phyloP scores from a whole-genome alignment of 2,797 vertebrate species.

The Alca torda region DNA sequence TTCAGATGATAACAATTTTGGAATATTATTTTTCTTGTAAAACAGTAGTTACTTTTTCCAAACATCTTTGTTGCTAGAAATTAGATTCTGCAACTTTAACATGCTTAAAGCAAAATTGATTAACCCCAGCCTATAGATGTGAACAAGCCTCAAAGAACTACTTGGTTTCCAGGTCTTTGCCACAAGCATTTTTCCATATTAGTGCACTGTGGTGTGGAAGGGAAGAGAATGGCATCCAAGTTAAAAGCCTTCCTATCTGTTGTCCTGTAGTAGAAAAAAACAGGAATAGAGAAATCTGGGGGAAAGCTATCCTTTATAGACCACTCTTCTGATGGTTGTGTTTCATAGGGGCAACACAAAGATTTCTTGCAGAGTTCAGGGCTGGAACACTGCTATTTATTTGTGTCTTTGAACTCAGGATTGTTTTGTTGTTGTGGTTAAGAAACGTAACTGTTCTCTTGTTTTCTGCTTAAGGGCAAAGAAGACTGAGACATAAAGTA shows the following conservation, averaged over 20 bases:
- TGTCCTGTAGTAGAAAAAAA: neutral
- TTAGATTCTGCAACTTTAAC: neutral
- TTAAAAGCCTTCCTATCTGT: neutral
- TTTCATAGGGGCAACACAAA: neutral
- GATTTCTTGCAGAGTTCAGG: neutral
- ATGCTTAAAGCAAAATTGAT: neutral
- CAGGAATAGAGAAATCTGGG: neutral
- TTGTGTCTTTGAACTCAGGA: neutral
- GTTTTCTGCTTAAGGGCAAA: neutral
- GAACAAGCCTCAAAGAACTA: neutral
- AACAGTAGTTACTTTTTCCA: neutral
- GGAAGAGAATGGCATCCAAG: neutral
- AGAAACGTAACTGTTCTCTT: neutral
- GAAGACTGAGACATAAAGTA: neutral
- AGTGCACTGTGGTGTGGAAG: accelerated
- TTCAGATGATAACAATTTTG: neutral
- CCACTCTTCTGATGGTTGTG: neutral
- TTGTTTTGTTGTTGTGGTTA: neutral
- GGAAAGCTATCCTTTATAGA: neutral
- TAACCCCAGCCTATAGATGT: neutral
- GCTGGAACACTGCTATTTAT: neutral
- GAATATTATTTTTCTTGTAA: neutral
- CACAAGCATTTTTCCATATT: neutral
- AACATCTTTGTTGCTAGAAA: neutral
- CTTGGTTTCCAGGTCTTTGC: neutral